Evolutionary conservation across 1,140 invertebrate species (phyloP).

Genomic region (Drosophila auraria): DNA sequence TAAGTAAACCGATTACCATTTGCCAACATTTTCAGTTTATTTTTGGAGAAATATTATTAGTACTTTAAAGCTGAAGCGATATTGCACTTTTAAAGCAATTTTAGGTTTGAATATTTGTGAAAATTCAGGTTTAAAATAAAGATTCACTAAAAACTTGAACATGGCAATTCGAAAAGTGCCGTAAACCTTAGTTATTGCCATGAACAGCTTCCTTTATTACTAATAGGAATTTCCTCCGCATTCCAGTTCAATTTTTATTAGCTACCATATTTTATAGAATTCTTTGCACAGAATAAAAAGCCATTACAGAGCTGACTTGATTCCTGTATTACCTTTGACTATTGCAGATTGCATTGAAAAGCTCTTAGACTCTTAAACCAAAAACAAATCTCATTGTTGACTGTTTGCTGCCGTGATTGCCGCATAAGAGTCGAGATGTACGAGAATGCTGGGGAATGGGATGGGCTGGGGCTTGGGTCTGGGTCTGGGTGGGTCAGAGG

Average conservation of each 20-base stretch:
- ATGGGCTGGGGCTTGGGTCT: background rate
- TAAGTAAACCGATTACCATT: background rate
- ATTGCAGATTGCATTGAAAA: conserved; percentile 53
- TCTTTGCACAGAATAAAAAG: conserved; percentile 37
- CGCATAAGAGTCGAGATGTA: conserved; percentile 69
- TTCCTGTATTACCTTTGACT: conserved; percentile 41
- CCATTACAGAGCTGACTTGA: conserved; percentile 40
- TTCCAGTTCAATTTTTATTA: conserved; percentile 29
- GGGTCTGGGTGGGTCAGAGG: conserved; percentile 14
- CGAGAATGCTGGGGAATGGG: conserved; percentile 26
- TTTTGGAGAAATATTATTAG: background rate
- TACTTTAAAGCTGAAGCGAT: background rate
- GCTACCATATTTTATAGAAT: conserved; percentile 43
- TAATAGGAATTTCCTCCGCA: background rate
- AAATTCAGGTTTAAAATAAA: background rate
- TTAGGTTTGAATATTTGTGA: too few species aligned
- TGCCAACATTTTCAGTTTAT: background rate
- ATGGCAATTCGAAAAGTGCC: background rate
- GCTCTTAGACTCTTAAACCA: conserved; percentile 51
- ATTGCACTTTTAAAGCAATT: background rate
- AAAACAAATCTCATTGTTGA: conserved; percentile 76
- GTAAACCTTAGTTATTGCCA: background rate
- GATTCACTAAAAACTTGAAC: background rate
- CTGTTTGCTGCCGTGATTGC: conserved; percentile 78
- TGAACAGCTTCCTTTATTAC: conserved; percentile 1